A percentile compares a stretch with the other conserved stretches of the same genome.
phyloP scores from a whole-genome alignment of 2,113 vertebrate species.

The rat (Rattus norvegicus) region GRCr8 NC_086028.1:104317501-104318000 shows the following conservation, averaged over 20 bases:
- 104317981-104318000: accelerated
- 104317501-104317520: constrained; percentile 4
- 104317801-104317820: not conserved
- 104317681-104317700: not conserved
- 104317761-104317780: not conserved
- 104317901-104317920: not conserved
- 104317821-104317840: not conserved
- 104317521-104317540: constrained; percentile 10
- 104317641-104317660: not conserved
- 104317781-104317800: not conserved
- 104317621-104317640: not conserved
- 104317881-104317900: not conserved
- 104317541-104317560: not conserved
- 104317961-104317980: not conserved
- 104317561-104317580: constrained; percentile 30
- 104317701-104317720: no score
- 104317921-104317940: not conserved
- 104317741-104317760: no score
- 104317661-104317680: not conserved
- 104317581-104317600: constrained; percentile 26
- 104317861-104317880: not conserved
- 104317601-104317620: not conserved
- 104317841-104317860: not conserved
- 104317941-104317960: not conserved
- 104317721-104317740: accelerated